Base-by-base conservation (phyloP, 2,797 vertebrate species). In the Darevskia mixta region DNA sequence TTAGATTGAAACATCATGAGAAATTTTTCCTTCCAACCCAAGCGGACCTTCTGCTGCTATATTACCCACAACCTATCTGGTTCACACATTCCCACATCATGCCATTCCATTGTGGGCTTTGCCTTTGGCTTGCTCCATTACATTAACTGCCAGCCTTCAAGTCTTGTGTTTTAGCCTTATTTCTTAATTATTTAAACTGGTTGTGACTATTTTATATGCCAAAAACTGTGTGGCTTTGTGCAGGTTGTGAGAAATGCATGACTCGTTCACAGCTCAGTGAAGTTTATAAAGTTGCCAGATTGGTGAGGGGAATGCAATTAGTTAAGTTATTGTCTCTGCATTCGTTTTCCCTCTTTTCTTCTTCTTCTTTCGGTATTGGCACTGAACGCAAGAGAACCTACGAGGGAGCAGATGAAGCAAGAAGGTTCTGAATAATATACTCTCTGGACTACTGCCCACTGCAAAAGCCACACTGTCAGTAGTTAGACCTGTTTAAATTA, bases 1-100 rank as follows among this genome's bases (percentile, higher is more conserved):
- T 55, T 55, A 55, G 49, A 55, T 55, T 55, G 69, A n/a, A 72
- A 32, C n/a, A 17, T 2, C 69, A 32, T 8, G 13, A 72, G 69
- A 32, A 72, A 61, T 32, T 13, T 5, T 1, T 0, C 1, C 23
- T 90, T 38, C 58, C 25, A 1, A 15, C 25, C 38, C 73, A 82
- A 82, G 13, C 15, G 88, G 89, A 11, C 7, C 43, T 18, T 82
- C 5, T 49, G 43, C 27, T 10, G 4, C 43, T 49, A n/a, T 32
- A 66, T n/a, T 38, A 66, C 4, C 32, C 32, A 0, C 3, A 25
- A 6, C 10, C 3, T 8, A 1, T 0, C 0, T 13, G 35, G 49
- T 61, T 13, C 25, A 3, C 27, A 10, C 8, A 2, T 13, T 76
- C 27, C 38, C 58, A 61, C 66, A 5, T 0, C 0, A 0, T 18